phyloP scores from a whole-genome alignment of 2,888 invertebrate genomes.

The Aporophyla nigra region DNA sequence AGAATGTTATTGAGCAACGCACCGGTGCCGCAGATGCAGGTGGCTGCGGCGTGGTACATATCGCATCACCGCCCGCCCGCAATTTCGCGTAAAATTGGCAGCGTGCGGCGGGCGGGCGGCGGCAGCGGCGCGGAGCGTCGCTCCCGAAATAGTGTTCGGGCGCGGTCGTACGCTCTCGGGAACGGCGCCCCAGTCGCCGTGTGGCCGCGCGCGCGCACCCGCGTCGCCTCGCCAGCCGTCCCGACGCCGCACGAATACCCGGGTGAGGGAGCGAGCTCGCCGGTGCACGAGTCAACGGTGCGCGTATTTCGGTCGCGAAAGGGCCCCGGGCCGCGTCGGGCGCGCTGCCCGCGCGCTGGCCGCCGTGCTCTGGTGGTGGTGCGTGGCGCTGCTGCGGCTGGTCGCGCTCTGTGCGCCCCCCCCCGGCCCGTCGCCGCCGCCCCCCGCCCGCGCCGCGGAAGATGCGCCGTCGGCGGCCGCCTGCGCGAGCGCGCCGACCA shows the following conservation, averaged over 20 bases:
- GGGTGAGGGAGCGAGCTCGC: constrained; percentile 81
- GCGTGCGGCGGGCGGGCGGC: constrained; percentile 88
- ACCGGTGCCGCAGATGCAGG: constrained; percentile 78
- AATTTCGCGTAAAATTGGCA: constrained; percentile 91
- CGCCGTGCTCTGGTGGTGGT: constrained; percentile 91
- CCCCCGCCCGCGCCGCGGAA: constrained; percentile 87
- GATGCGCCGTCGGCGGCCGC: constrained; percentile 86
- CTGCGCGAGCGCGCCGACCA: constrained; percentile 86
- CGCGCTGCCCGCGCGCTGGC: constrained; percentile 90
- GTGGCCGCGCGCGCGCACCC: constrained; percentile 90
- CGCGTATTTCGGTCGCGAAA: constrained; percentile 89
- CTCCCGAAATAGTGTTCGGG: constrained; percentile 91
- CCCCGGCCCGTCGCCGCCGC: constrained; percentile 86
- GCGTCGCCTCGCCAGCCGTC: constrained; percentile 86
- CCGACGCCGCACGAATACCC: constrained; percentile 82
- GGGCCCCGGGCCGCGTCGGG: constrained; percentile 88
- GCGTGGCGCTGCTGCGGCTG: constrained; percentile 90
- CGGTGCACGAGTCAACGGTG: constrained; percentile 85
- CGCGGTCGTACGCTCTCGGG: constrained; percentile 88
- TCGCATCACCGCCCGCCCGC: constrained; percentile 91
- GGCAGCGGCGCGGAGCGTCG: constrained; percentile 88
- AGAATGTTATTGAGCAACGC: constrained; percentile 72
- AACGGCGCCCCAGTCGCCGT: constrained; percentile 89
- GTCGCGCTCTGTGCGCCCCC: constrained; percentile 89
- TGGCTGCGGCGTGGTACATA: constrained; percentile 84